phyloP scores from a whole-genome alignment of 92 coral and sea anemone genomes.

The Epizoanthus ramosus region DNA sequence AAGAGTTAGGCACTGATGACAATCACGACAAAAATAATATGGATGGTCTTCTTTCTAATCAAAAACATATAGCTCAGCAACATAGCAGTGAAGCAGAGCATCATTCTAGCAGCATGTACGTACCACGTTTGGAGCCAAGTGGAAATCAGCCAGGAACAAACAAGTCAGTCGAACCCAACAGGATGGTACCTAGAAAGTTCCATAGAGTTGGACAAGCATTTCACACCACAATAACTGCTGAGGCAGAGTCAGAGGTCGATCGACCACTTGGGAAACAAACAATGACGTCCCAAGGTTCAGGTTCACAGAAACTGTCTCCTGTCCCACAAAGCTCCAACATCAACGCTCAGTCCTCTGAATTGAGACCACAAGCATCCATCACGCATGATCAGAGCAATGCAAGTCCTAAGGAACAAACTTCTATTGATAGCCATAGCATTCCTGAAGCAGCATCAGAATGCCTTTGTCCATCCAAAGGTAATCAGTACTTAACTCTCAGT shows the following conservation, averaged over 20 bases:
- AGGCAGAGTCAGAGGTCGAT: constrained; percentile 14
- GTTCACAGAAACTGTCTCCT: no score
- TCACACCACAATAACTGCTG: constrained; percentile 30
- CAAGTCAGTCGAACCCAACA: neutral
- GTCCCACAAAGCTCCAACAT: neutral
- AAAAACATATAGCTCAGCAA: neutral
- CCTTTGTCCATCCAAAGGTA: constrained; percentile 37
- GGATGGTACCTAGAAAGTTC: neutral
- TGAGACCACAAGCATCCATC: neutral
- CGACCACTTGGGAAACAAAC: neutral
- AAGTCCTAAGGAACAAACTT: neutral
- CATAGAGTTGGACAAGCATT: neutral
- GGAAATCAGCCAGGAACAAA: neutral
- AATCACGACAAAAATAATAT: neutral
- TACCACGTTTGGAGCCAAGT: neutral
- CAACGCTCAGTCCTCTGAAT: neutral
- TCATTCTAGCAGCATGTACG: neutral
- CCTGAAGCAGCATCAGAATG: constrained; percentile 28
- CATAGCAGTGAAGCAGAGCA: no score
- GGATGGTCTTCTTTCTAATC: neutral
- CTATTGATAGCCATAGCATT: neutral
- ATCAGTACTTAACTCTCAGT: no score
- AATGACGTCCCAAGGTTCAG: neutral
- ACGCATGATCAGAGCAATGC: neutral
- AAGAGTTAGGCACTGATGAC: constrained; percentile 20